Evolutionary conservation across 2,113 vertebrate genomes (phyloP), one percentile per base, ranked within the genome.

Genomic region (Amphilophus citrinellus): DNA sequence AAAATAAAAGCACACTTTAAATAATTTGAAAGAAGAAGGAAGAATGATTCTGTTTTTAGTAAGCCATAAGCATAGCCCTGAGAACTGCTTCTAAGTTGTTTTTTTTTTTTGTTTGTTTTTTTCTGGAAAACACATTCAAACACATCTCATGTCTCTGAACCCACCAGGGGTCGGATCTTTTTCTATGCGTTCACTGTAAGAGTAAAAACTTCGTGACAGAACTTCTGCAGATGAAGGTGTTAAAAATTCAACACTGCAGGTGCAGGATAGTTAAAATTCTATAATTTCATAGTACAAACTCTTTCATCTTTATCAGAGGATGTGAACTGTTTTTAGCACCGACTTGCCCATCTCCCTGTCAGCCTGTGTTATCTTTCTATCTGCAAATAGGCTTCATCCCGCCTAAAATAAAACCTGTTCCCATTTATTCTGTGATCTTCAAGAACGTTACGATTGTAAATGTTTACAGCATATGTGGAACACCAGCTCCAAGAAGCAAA

Each of bases 241-340:
- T 91, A 62, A 82, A 87, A 84, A 89, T 92, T 89, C 93, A 83
- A 78, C 83, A 88, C 71, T 87, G 89, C 89, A 92, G 89, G 88
- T 91, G 84, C 22, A 88, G 39, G 66, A 75, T 68, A 73, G 84
- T 90, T 89, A 80, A 75, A 80, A 84, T 89, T 89, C 81, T 84
- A 63, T 85, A 87, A 90, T 93, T 87, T 87, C 82, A 80, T 86
- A 86, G 84, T 20, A 68, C 39, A 6, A 22, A 62, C 75, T 20
- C 87, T 88, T 89, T 92, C 87, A 94, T 94, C 89, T 89, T 82
- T 50, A 86, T 78, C 83, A 53, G 81, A 90, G 66, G 68, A 86
- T 8, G 77, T 86, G 89, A 17, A 1, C 75, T 78, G 57, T 73
- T 87, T 91, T 80, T 50, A 87, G 86, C 59, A 84, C 77, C 32